Evolutionary conservation across 1,140 invertebrate genomes (phyloP), one percentile per base, ranked within the genome.

Genomic region (Cyrtorhinus lividipennis): DNA sequence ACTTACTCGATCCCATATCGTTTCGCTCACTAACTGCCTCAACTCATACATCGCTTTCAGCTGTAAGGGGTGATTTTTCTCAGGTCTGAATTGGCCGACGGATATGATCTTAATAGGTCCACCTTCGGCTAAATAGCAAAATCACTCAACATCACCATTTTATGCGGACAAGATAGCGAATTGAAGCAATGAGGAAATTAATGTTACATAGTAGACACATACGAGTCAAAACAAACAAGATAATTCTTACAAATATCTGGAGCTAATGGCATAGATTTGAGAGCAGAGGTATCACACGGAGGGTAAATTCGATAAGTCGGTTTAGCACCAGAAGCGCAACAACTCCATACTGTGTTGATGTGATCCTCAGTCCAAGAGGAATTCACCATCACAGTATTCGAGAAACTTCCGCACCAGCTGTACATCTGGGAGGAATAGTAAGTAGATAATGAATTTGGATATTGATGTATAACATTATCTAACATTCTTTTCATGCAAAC

Each of bases 361-460:
- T 99, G 95, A 44, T 88, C 86, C 72, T 90, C 84, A 0, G 96
- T 99, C 92, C 96, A 99, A 0, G 86, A 86, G 2, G 95, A 98
- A 75, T 99, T 99, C 0, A 97, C 95, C 85, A 98, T 90, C 3
- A 95, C 81, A 2, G 89, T 82, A 69, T 97, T 84, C 0, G 88
- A 83, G 67, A 82, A 83, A 62, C 84, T 81, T 1, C 95, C 95
- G 69, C 83, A 83, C 72, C 98, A 98, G 0, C 93, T 65, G 79
- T 85, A 75, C 1, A 70, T 46, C 63, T 67, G 58, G 25, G 62
- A 64, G 10, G n/a, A 59, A 24, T 1, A 62, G n/a, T n/a, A n/a
- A n/a, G n/a, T n/a, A n/a, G n/a, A n/a, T n/a, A n/a, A n/a, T n/a
- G n/a, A n/a, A n/a, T n/a, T n/a, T n/a, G n/a, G n/a, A n/a, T n/a